A percentile compares a stretch with the other conserved stretches of the same genome.
These are phyloP conservation scores for Blomia tropicalis DNA, from an alignment of 2,888 invertebrate genomes.

Conservation along the genomic window DNA sequence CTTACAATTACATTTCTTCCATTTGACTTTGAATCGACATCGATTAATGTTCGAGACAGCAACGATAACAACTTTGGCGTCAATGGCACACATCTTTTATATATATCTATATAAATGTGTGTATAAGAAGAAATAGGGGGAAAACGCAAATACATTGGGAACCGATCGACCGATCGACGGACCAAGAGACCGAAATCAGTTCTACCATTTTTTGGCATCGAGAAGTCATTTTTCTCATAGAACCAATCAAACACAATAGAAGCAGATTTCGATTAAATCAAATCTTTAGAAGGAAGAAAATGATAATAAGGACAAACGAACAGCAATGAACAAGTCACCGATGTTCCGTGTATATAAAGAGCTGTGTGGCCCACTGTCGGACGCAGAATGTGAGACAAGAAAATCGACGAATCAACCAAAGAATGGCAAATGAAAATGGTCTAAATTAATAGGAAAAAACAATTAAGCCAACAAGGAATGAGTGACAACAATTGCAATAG, in stretches of 20 bases:
- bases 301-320: not conserved
- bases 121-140: too few relatives aligned
- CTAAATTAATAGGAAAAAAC: not conserved
- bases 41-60: conserved; percentile 9
- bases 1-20: conserved; percentile 14
- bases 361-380: too few relatives aligned
- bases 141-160: too few relatives aligned
- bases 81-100: not conserved
- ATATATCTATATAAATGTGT: too few relatives aligned
- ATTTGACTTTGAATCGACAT: conserved; percentile 15
- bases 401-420: too few relatives aligned
- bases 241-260: conserved; percentile 14
- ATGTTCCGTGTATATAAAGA: too few relatives aligned
- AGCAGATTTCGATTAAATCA: conserved; percentile 6
- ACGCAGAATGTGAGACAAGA: too few relatives aligned
- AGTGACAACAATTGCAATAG: not conserved
- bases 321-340: not conserved
- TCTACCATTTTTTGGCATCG: too few relatives aligned
- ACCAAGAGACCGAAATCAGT: too few relatives aligned
- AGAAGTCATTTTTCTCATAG: conserved; percentile 3
- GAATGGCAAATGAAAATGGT: not conserved
- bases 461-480: conserved; percentile 2
- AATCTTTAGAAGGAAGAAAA: not conserved
- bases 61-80: conserved; percentile 2
- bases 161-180: too few relatives aligned